A percentile compares a stretch with the other conserved stretches of the same genome.
These are phyloP conservation scores for Microhierax caerulescens DNA, from an alignment of 2,797 vertebrate species.

Conservation along the genomic window DNA sequence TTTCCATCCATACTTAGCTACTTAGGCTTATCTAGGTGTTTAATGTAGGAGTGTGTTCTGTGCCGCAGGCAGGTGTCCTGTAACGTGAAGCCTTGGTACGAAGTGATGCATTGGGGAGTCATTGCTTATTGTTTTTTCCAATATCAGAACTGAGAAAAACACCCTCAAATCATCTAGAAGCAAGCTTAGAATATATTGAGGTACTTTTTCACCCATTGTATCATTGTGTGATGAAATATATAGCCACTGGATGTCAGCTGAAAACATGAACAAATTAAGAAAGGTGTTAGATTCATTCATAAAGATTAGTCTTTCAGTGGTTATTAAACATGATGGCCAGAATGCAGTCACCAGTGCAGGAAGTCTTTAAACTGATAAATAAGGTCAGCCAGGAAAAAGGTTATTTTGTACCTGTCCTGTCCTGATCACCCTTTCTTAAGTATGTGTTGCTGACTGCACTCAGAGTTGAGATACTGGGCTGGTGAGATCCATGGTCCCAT, in stretches of 20 bases:
- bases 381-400: not conserved
- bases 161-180: not conserved
- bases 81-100: not conserved
- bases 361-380: not conserved
- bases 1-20: not conserved
- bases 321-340: not conserved
- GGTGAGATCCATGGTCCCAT: not conserved
- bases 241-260: not conserved
- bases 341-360: not conserved
- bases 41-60: not conserved
- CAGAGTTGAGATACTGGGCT: not conserved
- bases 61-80: not conserved
- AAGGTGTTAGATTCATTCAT: not conserved
- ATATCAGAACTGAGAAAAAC: not conserved
- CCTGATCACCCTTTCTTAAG: not conserved
- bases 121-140: not conserved
- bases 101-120: not conserved
- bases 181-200: not conserved
- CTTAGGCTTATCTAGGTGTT: not conserved
- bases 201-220: not conserved
- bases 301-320: not conserved
- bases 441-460: not conserved
- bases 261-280: not conserved
- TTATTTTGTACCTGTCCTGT: not conserved
- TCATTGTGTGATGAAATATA: not conserved